Evolutionary conservation across 1,140 invertebrate genomes (phyloP).

Genomic region (Ceratina calcarata): DNA sequence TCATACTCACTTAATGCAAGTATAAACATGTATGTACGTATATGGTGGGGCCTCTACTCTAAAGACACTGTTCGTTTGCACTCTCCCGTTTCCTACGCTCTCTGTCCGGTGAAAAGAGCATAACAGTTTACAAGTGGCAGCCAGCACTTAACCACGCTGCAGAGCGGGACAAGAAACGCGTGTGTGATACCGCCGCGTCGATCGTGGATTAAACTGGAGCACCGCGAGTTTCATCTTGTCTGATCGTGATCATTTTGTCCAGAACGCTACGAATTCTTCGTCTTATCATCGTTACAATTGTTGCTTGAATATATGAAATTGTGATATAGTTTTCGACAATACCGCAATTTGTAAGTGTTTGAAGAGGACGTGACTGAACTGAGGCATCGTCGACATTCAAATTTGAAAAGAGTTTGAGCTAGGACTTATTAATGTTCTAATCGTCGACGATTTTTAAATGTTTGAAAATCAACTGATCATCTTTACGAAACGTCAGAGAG

Average conservation of each 20-base stretch:
- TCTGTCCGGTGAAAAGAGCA: slow-evolving; percentile 51
- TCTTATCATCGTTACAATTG: background rate
- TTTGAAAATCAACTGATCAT: background rate
- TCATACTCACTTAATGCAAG: background rate
- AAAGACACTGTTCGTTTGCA: slow-evolving; percentile 37
- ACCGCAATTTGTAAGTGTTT: background rate
- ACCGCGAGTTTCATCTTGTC: background rate
- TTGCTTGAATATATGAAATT: background rate
- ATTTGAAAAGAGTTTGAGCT: background rate
- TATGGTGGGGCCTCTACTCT: slow-evolving; percentile 8
- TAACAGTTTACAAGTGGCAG: slow-evolving; percentile 59
- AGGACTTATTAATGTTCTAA: background rate
- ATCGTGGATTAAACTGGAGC: slow-evolving; percentile 31
- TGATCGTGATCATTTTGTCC: no score
- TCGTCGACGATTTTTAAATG: background rate
- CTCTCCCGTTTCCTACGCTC: slow-evolving; percentile 49
- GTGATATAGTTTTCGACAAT: background rate
- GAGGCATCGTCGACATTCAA: background rate
- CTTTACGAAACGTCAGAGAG: background rate
- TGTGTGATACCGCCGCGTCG: slow-evolving; percentile 8
- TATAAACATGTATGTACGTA: background rate
- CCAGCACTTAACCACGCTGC: slow-evolving; percentile 50
- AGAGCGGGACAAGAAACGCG: slow-evolving; percentile 27
- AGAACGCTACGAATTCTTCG: background rate
- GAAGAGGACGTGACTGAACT: background rate